phyloP scores from a whole-genome alignment of 2,888 invertebrate species.

The Entomobrya proxima region DNA sequence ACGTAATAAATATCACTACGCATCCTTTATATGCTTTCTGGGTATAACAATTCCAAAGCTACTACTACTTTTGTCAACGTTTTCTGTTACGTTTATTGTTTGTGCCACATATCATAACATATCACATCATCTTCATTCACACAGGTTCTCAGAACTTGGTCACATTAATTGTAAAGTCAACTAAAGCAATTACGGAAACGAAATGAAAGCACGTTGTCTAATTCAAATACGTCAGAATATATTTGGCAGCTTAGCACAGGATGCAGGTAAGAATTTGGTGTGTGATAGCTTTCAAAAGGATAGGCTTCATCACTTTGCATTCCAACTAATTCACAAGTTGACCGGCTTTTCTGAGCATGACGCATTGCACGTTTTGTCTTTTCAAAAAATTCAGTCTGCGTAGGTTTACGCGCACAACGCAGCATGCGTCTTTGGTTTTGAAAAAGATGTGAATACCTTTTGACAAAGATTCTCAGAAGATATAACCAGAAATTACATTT shows the following conservation, averaged over 20 bases:
- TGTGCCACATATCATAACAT: neutral
- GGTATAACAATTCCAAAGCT: neutral
- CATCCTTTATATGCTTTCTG: neutral
- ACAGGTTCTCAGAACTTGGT: slow-evolving; percentile 32
- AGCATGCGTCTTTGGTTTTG: too few relatives aligned
- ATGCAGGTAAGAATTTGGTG: too few relatives aligned
- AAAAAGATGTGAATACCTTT: too few relatives aligned
- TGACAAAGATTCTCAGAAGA: too few relatives aligned
- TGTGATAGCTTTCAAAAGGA: too few relatives aligned
- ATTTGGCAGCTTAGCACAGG: too few relatives aligned
- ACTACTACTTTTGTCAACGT: too few relatives aligned
- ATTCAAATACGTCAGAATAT: neutral
- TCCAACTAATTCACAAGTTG: neutral
- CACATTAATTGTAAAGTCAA: slow-evolving; percentile 6
- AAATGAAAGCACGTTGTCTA: neutral
- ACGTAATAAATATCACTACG: neutral
- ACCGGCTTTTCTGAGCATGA: neutral
- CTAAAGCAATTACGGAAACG: neutral
- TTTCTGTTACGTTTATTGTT: neutral
- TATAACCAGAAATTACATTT: too few relatives aligned
- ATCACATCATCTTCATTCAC: neutral
- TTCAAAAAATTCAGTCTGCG: too few relatives aligned
- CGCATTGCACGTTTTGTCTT: too few relatives aligned
- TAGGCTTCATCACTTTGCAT: too few relatives aligned
- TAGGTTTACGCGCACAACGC: too few relatives aligned